These are phyloP conservation scores for Proterorhinus semilunaris DNA, from an alignment of 2,113 vertebrate species.

Conservation along the genomic window DNA sequence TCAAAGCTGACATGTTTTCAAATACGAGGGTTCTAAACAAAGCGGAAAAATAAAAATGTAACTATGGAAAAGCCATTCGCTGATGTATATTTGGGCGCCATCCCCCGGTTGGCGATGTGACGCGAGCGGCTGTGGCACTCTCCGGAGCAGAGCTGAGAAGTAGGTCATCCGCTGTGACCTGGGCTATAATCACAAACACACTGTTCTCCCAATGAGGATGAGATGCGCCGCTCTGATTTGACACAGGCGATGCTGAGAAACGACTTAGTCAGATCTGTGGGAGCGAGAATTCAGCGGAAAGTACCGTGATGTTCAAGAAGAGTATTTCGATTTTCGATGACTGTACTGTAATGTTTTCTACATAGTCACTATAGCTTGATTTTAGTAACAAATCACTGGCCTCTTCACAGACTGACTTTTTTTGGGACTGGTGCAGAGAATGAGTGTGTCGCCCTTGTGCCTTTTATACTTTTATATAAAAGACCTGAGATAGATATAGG, in stretches of 20 bases:
- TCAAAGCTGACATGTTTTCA: no score
- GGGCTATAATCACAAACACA: constrained; percentile 61
- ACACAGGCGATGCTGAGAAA: constrained; percentile 36
- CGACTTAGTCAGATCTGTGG: constrained; percentile 20
- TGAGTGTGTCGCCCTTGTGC: no score
- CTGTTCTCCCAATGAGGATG: constrained; percentile 35
- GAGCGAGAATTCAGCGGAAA: not conserved
- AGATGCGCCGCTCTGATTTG: constrained; percentile 40
- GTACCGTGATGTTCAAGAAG: no score
- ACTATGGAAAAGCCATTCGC: constrained; percentile 18
- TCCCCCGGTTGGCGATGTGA: constrained; percentile 75
- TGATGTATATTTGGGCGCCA: constrained; percentile 49
- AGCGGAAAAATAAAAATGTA: not conserved
- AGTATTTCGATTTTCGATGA: no score
- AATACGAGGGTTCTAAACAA: no score
- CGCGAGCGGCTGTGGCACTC: constrained; percentile 74
- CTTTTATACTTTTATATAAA: no score
- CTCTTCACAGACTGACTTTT: no score
- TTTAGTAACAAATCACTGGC: no score
- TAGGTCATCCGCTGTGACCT: constrained; percentile 76
- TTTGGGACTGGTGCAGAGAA: no score
- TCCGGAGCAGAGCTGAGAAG: constrained; percentile 57
- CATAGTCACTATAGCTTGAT: no score
- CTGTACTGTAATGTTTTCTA: no score
- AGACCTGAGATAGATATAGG: no score